Base-by-base conservation (phyloP, 2,888 invertebrate species). In the Spilosoma lubricipeda region DNA sequence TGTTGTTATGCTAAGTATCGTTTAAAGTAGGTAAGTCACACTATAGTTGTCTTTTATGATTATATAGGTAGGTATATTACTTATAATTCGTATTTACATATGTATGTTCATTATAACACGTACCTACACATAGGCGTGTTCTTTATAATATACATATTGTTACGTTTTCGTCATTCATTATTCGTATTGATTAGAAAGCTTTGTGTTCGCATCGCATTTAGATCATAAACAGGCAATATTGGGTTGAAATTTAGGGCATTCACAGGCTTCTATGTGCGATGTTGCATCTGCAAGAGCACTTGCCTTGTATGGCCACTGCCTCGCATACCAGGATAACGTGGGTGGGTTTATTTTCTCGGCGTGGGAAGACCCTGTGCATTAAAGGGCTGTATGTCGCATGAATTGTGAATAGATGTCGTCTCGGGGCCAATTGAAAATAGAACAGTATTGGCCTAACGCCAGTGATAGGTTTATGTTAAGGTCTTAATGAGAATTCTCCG, bases 1-100 rank as follows among this genome's bases (percentile, higher is more conserved):
- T 76, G 80, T 82, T 82, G 82, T 82, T 80, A 82, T 80, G 81
- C 72, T 82, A 82, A 80, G 70, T 78, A 66, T 75, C 72, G 75
- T 77, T 80, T 76, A 67, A 66, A 79, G 74, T 76, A 66, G 81
- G 75, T 76, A 66, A 82, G 75, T 82, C 76, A 75, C 73, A 80
- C 79, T 75, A 39, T 39, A 74, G 75, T 69, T 71, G 80, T 82
- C 33, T 82, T 59, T 52, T 52, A 52, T 23, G 23, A 52, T 56
- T n/a, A 66, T 27, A 23, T 67, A 18, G 39, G 42, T 67, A 42
- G n/a, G 42, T 67, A 67, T 27, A 42, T 66, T n/a, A n/a, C 39
- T 67, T 67, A 42, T 27, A 67, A n/a, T 56, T 56, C 23, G 52
- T 56, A 56, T 4, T 2, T 56, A 56, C 56, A 59, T 59, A 27